A percentile compares a stretch with the other conserved stretches of the same genome.
phyloP scores from a whole-genome alignment of 1,140 invertebrate species.

The Drosophila ogumai region DNA sequence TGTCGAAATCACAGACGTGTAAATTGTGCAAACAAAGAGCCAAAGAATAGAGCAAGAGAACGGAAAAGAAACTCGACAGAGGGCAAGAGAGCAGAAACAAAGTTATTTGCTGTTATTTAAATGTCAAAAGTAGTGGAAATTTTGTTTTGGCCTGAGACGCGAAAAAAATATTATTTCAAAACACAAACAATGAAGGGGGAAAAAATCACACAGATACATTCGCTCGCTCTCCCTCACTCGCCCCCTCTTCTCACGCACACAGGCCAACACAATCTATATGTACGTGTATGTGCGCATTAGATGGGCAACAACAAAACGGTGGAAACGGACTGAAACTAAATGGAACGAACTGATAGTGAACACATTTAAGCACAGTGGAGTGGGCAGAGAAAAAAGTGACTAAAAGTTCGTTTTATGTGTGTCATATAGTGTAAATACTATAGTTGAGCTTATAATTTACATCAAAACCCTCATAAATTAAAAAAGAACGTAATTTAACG shows the following conservation, averaged over 20 bases:
- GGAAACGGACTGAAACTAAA: constrained; percentile 39
- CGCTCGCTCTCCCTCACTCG: constrained; percentile 2
- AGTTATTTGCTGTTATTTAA: constrained; percentile 36
- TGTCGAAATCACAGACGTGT: constrained; percentile 35
- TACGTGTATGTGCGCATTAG: constrained; percentile 59
- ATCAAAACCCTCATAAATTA: neutral
- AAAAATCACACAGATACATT: constrained; percentile 48
- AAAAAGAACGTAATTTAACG: neutral
- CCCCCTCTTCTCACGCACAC: constrained; percentile 3
- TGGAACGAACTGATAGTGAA: constrained; percentile 75
- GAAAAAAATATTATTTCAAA: constrained; percentile 51
- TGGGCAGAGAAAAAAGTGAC: neutral
- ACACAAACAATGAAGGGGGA: constrained; percentile 43
- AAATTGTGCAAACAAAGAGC: constrained; percentile 56
- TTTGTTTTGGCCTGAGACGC: constrained; percentile 43
- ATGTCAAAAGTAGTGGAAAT: constrained; percentile 53
- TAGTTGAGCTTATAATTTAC: neutral
- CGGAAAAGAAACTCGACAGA: neutral
- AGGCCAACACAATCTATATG: constrained; percentile 15
- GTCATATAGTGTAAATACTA: neutral
- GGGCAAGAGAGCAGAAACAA: constrained; percentile 4
- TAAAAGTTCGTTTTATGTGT: neutral
- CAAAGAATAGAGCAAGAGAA: constrained; percentile 18
- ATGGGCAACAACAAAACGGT: constrained; percentile 59
- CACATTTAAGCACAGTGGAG: constrained; percentile 55